Conservation (phyloP, 2,797 vertebrate species). For the Coreius guichenoti region DNA sequence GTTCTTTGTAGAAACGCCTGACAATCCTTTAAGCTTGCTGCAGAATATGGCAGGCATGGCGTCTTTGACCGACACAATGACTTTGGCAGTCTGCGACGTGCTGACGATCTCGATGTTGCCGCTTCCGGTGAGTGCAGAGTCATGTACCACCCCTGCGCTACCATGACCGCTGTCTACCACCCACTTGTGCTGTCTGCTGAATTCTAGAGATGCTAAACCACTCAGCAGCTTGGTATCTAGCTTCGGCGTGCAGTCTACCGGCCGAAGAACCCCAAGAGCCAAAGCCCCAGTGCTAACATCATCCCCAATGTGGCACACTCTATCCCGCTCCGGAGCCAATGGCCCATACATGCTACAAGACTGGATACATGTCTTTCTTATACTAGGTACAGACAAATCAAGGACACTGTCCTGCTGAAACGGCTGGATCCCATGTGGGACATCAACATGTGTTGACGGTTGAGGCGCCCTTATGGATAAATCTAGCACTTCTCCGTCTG, state of each 20-base stretch:
- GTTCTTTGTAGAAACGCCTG: slow-evolving; percentile 97
- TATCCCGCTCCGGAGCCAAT: slow-evolving; percentile 60
- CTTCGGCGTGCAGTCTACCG: slow-evolving; percentile 74
- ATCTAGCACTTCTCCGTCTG: slow-evolving; percentile 89
- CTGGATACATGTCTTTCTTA: slow-evolving; percentile 78
- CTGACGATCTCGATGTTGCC: slow-evolving; percentile 89
- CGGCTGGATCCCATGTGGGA: slow-evolving; percentile 70
- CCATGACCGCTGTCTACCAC: slow-evolving; percentile 78
- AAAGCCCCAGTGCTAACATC: slow-evolving; percentile 68
- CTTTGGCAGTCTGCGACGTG: slow-evolving; percentile 93
- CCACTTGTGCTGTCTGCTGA: slow-evolving; percentile 89
- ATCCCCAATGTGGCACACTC: slow-evolving; percentile 66
- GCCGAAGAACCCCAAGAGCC: slow-evolving; percentile 73
- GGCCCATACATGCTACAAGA: slow-evolving; percentile 49
- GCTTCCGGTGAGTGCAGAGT: slow-evolving; percentile 70
- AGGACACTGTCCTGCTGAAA: slow-evolving; percentile 86
- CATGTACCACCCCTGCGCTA: slow-evolving; percentile 71
- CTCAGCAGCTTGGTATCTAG: slow-evolving; percentile 79
- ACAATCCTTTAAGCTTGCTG: slow-evolving; percentile 95
- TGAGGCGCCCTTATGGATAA: slow-evolving; percentile 87
- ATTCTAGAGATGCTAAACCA: slow-evolving; percentile 79
- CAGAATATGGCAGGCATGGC: slow-evolving; percentile 95
- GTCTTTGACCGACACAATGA: slow-evolving; percentile 97
- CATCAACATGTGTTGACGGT: slow-evolving; percentile 60
- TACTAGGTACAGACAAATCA: slow-evolving; percentile 86